phyloP scores from a whole-genome alignment of 2,888 invertebrate species.

The Cylindroiulus punctatus region DNA sequence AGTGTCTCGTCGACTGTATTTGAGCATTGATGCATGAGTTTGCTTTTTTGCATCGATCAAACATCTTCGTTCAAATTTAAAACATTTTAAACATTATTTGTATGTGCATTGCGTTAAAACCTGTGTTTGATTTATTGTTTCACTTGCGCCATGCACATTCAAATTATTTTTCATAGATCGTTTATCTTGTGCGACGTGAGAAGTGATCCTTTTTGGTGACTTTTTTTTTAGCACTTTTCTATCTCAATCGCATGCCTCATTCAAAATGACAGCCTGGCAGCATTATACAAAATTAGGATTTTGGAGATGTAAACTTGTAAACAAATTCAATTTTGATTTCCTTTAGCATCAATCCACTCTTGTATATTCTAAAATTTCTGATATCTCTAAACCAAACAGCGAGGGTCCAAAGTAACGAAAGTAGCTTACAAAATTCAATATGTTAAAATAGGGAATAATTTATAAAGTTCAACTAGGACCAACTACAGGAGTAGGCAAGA shows the following conservation, averaged over 20 bases:
- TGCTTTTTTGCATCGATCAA: neutral
- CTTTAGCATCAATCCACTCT: neutral
- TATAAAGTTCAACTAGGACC: too few relatives aligned
- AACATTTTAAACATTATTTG: neutral
- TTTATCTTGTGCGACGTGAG: neutral
- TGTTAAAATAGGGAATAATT: too few relatives aligned
- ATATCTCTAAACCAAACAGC: neutral
- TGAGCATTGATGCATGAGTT: neutral
- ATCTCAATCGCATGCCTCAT: neutral
- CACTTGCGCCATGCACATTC: neutral
- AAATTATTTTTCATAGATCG: neutral
- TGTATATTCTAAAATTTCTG: neutral
- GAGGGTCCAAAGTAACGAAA: too few relatives aligned
- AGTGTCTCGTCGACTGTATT: neutral
- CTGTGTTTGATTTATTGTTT: neutral
- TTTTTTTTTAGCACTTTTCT: conserved; percentile 51
- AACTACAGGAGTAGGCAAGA: too few relatives aligned
- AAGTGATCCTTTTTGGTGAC: neutral
- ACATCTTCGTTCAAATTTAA: neutral
- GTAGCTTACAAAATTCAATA: too few relatives aligned
- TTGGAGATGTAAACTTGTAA: neutral
- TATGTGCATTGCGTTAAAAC: conserved; percentile 1
- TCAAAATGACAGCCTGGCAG: neutral
- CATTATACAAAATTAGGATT: conserved; percentile 17
- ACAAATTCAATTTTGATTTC: neutral